Evolutionary conservation across 2,888 invertebrate genomes (phyloP).

Genomic region (Leucozona laternaria): DNA sequence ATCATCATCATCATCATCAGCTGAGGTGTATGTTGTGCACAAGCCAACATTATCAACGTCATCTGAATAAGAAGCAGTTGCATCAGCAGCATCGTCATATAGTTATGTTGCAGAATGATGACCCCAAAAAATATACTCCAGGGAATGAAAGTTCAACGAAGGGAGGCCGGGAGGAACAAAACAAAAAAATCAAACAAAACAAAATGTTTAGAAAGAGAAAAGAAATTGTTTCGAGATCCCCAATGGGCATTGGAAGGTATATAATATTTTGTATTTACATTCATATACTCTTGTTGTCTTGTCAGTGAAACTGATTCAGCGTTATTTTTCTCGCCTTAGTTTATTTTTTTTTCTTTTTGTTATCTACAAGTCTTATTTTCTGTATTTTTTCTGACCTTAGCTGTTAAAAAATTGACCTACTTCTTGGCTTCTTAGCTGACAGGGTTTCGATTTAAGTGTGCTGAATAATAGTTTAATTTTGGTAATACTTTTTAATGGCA

Average conservation of each 20-base stretch:
- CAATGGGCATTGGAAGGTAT: slow-evolving; percentile 58
- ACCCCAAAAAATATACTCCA: slow-evolving; percentile 57
- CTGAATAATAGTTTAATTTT: slow-evolving; percentile 15
- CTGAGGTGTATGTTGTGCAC: slow-evolving; percentile 36
- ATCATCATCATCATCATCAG: slow-evolving; percentile 41
- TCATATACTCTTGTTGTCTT: slow-evolving; percentile 5
- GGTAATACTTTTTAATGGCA: neutral
- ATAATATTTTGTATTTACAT: too few species aligned
- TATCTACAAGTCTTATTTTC: neutral
- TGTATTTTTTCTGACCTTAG: slow-evolving; percentile 51
- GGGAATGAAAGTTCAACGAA: slow-evolving; percentile 40
- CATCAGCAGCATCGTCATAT: slow-evolving; percentile 11
- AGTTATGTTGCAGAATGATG: slow-evolving; percentile 50
- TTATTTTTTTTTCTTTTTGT: neutral
- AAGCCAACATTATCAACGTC: slow-evolving; percentile 32
- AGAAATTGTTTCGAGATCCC: slow-evolving; percentile 49
- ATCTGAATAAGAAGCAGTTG: neutral
- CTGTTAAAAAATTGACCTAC: slow-evolving; percentile 34
- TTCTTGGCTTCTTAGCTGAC: slow-evolving; percentile 28
- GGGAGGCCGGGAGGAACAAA: neutral
- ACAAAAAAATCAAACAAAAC: neutral
- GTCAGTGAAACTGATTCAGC: slow-evolving; percentile 42
- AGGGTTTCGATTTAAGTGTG: slow-evolving; percentile 34
- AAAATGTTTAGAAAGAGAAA: slow-evolving; percentile 4
- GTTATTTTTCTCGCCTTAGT: slow-evolving; percentile 16